Percentiles rank a stretch among this genome's conserved stretches.
Evolutionary conservation across 2,888 invertebrate genomes (phyloP).

Genomic region (Coecobrya sp.): DNA sequence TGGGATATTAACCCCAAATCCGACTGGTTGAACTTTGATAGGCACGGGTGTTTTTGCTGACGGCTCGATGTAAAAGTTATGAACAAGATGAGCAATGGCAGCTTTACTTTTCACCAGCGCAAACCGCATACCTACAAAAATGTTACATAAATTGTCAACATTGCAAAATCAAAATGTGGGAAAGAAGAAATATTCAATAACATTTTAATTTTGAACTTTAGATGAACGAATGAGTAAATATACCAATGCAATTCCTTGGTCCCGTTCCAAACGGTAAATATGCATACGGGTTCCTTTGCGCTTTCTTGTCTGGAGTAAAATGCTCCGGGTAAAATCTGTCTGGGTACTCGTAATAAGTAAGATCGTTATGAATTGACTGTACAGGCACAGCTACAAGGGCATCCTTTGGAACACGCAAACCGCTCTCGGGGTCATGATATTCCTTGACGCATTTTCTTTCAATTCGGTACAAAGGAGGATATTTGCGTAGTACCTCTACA

Average conservation of each 20-base stretch:
- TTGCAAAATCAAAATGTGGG: no score
- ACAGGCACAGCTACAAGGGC: slow-evolving; percentile 57
- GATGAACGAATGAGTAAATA: no score
- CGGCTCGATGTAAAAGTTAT: slow-evolving; percentile 72
- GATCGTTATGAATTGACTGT: slow-evolving; percentile 74
- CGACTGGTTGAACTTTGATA: neutral
- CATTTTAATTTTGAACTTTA: neutral
- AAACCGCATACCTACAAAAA: slow-evolving; percentile 78
- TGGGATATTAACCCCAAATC: neutral
- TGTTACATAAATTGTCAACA: no score
- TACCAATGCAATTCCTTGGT: slow-evolving; percentile 38
- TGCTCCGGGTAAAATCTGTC: slow-evolving; percentile 81
- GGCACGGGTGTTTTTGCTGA: slow-evolving; percentile 77
- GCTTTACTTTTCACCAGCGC: slow-evolving; percentile 76
- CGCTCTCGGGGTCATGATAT: slow-evolving; percentile 31
- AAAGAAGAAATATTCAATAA: no score
- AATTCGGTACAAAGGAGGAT: slow-evolving; percentile 11
- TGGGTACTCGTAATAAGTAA: slow-evolving; percentile 76
- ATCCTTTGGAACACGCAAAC: slow-evolving; percentile 15
- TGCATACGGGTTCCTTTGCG: slow-evolving; percentile 72
- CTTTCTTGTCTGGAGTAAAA: slow-evolving; percentile 76
- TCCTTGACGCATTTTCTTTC: slow-evolving; percentile 49
- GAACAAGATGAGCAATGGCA: slow-evolving; percentile 72
- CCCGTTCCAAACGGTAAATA: slow-evolving; percentile 83
- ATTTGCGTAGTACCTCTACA: slow-evolving; percentile 58